Conservation (phyloP, 1,140 invertebrate genomes). For the Galendromus occidentalis region DNA sequence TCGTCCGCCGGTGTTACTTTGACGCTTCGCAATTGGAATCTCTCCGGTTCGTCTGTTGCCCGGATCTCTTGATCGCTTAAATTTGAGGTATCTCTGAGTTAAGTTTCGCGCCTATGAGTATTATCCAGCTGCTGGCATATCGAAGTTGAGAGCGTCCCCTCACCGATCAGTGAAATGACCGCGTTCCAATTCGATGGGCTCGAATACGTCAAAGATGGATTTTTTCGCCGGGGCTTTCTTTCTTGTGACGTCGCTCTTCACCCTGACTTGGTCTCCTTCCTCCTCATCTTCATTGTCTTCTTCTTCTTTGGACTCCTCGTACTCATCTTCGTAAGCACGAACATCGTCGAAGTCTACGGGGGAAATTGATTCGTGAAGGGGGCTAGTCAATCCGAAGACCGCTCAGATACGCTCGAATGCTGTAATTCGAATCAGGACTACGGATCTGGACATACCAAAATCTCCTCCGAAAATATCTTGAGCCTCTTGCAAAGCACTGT, state of each 20-base stretch:
- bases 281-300: conserved; percentile 50
- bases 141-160: no score
- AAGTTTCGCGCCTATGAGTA: neutral
- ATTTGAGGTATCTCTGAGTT: neutral
- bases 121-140: no score
- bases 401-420: neutral
- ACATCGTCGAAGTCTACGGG: conserved; percentile 71
- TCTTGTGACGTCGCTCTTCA: conserved; percentile 20
- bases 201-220: conserved; percentile 69
- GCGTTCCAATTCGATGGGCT: conserved; percentile 86
- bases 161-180: conserved; percentile 73
- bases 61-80: conserved; percentile 11
- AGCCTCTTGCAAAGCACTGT: conserved; percentile 85
- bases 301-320: conserved; percentile 59
- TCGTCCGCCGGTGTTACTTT: conserved; percentile 53
- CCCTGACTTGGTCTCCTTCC: conserved; percentile 40
- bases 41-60: conserved; percentile 20
- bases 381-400: neutral
- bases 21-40: conserved; percentile 68
- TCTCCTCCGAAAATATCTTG: conserved; percentile 98
- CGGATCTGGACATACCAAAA: conserved; percentile 35
- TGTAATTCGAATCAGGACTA: no score
- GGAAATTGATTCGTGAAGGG: neutral
- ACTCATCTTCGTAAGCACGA: conserved; percentile 64
- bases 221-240: conserved; percentile 61